Conservation (phyloP, 2,797 vertebrate species). For the Fringilla coelebs region DNA sequence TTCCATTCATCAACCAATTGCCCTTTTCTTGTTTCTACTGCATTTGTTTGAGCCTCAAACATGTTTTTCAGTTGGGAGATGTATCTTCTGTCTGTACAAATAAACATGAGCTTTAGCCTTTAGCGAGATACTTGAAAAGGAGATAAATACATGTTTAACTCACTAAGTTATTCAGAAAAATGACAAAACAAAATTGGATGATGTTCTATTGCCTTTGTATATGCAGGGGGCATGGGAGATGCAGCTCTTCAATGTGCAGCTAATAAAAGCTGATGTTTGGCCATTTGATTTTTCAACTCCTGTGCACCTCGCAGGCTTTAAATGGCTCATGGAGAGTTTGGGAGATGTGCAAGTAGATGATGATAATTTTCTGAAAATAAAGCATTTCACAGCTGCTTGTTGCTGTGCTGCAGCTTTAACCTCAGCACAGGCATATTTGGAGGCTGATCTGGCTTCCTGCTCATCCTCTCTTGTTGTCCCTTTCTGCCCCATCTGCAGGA, state of each 20-base stretch:
- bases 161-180: constrained; percentile 7
- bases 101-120: constrained; percentile 36
- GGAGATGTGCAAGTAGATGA: background rate
- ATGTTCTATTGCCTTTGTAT: background rate
- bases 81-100: background rate
- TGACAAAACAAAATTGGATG: background rate
- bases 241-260: background rate
- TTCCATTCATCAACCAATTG: constrained; percentile 20
- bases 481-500: background rate
- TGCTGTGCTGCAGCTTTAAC: background rate
- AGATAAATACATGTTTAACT: constrained; percentile 1
- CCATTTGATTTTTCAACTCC: background rate
- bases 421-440: background rate
- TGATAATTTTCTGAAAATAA: background rate
- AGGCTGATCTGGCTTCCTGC: background rate
- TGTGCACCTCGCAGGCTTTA: background rate
- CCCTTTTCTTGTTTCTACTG: constrained; percentile 12
- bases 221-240: background rate
- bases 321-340: background rate
- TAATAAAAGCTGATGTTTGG: background rate
- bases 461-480: background rate
- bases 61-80: background rate
- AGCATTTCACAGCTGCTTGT: background rate
- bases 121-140: background rate
- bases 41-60: constrained; percentile 14